phyloP scores from a whole-genome alignment of 2,888 invertebrate genomes.

The Acanthoscelides obtectus region DNA sequence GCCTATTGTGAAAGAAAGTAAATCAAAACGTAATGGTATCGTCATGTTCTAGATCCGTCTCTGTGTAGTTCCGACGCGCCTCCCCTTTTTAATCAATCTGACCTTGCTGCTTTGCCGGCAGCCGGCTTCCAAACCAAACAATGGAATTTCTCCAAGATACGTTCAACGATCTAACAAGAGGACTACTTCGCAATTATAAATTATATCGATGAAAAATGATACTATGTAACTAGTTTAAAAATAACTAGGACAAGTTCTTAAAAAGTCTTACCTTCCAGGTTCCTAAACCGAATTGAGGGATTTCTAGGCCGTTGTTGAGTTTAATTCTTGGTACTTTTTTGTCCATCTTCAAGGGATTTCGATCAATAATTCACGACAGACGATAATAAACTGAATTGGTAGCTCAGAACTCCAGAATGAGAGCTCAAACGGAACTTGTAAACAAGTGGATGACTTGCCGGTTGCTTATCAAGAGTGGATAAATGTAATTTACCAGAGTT shows the following conservation, averaged over 20 bases:
- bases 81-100: neutral
- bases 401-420: neutral
- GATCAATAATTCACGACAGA: neutral
- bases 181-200: neutral
- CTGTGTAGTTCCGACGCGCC: neutral
- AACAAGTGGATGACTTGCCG: neutral
- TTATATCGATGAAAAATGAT: neutral
- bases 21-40: neutral
- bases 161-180: neutral
- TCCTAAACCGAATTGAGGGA: conserved; percentile 50
- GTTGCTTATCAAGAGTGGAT: neutral
- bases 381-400: neutral
- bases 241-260: neutral
- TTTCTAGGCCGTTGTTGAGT: conserved; percentile 46
- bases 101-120: neutral
- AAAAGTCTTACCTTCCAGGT: conserved; percentile 33
- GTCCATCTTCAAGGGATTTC: neutral
- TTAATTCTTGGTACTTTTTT: conserved; percentile 39
- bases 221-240: neutral
- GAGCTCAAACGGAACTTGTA: neutral
- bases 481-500: neutral
- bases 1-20: no score
- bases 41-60: neutral
- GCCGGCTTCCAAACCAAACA: neutral
- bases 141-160: neutral